These are phyloP conservation scores for Ptiloglossa arizonensis DNA, from an alignment of 1,140 invertebrate genomes.

Conservation along the genomic window DNA sequence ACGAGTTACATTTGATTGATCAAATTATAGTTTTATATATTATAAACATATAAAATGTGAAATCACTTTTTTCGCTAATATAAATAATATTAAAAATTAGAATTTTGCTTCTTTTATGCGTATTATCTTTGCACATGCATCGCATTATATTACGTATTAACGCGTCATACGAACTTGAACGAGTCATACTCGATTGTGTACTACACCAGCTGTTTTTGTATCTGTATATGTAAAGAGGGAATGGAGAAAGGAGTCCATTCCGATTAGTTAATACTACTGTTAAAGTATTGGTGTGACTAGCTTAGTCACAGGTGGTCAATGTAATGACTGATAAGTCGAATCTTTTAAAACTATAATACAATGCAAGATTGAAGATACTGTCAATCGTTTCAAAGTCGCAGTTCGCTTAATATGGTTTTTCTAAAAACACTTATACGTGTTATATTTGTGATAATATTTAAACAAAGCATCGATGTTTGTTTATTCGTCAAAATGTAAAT, in stretches of 20 bases:
- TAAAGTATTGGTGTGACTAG: background rate
- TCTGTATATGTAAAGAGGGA: background rate
- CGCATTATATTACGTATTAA: background rate
- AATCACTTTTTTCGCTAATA: background rate
- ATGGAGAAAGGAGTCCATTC: slow-evolving; percentile 9
- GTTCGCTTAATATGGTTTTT: slow-evolving; percentile 1
- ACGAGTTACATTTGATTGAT: background rate
- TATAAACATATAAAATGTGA: background rate
- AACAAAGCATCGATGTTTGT: background rate
- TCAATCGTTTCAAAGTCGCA: slow-evolving; percentile 5
- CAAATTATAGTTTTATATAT: background rate
- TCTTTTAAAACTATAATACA: background rate
- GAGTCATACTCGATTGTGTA: background rate
- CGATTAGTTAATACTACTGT: slow-evolving; percentile 17
- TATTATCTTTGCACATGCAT: background rate
- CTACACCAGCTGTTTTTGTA: slow-evolving; percentile 13
- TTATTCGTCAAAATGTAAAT: slow-evolving; percentile 23
- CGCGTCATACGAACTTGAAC: background rate
- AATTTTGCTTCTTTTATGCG: background rate
- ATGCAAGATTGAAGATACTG: background rate
- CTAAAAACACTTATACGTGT: background rate
- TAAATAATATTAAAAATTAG: background rate
- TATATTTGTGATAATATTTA: background rate
- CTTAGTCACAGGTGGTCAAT: slow-evolving; percentile 42
- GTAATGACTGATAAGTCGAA: slow-evolving; percentile 1